These are phyloP conservation scores for Nebria brevicollis DNA, from an alignment of 2,888 invertebrate species.

Conservation along the genomic window DNA sequence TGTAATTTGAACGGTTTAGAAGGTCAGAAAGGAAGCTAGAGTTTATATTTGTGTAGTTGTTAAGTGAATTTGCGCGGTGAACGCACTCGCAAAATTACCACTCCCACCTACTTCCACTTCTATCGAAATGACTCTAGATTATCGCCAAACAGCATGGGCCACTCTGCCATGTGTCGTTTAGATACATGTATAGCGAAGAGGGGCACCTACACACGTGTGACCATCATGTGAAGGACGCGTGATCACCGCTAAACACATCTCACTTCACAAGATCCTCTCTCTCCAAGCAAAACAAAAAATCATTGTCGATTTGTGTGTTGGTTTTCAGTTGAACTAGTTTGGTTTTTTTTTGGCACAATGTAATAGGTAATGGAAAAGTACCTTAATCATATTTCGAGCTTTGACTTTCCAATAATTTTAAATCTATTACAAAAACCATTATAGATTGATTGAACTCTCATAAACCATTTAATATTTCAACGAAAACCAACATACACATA, in stretches of 20 bases:
- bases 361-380: no score
- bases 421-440: no score
- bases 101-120: no score
- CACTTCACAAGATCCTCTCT: not conserved
- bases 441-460: no score
- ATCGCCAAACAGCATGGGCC: no score
- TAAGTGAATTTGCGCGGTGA: slow-evolving; percentile 1
- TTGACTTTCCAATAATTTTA: no score
- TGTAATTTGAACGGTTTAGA: not conserved
- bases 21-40: not conserved
- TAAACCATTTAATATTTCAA: no score
- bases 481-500: no score
- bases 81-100: not conserved
- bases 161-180: not conserved
- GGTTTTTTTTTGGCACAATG: no score
- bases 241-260: not conserved
- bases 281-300: not conserved
- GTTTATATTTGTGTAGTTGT: not conserved
- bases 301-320: not conserved
- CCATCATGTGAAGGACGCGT: not conserved
- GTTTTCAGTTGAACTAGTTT: not conserved
- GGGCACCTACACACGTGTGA: not conserved
- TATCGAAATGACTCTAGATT: no score
- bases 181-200: not conserved
- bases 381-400: no score